Conservation (phyloP, 2,113 vertebrate genomes). For the Salvelinus alpinus region DNA sequence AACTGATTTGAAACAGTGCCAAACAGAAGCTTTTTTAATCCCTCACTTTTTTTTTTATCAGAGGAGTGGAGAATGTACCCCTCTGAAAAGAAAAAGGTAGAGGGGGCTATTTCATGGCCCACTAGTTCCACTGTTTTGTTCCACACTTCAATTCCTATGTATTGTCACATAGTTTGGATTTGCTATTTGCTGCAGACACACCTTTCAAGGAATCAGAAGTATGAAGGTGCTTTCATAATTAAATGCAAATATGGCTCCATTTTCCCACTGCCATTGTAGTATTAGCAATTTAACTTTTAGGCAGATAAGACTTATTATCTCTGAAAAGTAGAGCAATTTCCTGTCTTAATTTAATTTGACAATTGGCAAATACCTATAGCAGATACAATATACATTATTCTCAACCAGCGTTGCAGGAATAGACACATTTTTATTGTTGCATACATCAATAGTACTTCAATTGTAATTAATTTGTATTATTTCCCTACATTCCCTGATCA, state of each 20-base stretch:
- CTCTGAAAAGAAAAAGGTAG: slow-evolving; percentile 59
- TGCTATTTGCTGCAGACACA: slow-evolving; percentile 52
- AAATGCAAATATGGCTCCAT: slow-evolving; percentile 49
- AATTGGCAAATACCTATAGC: slow-evolving; percentile 65
- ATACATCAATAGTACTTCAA: neutral
- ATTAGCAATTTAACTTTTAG: slow-evolving; percentile 66
- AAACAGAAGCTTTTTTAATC: slow-evolving; percentile 72
- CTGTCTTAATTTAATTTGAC: slow-evolving; percentile 58
- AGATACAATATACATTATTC: slow-evolving; percentile 50
- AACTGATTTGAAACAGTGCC: slow-evolving; percentile 74
- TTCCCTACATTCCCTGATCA: no score
- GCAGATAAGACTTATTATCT: slow-evolving; percentile 60
- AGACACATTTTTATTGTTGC: neutral
- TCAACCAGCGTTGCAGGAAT: slow-evolving; percentile 25
- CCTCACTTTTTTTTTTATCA: slow-evolving; percentile 57
- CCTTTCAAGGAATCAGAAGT: slow-evolving; percentile 40
- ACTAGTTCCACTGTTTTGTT: slow-evolving; percentile 67
- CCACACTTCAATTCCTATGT: slow-evolving; percentile 40
- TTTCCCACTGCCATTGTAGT: slow-evolving; percentile 38
- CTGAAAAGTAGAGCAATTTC: slow-evolving; percentile 54
- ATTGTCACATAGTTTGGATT: slow-evolving; percentile 59
- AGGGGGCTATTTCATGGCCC: slow-evolving; percentile 75
- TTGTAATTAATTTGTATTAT: neutral
- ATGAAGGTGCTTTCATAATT: slow-evolving; percentile 62
- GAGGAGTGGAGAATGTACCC: slow-evolving; percentile 58